Base-by-base conservation (phyloP, 1,140 invertebrate genomes). In the Drosophila punjabiensis region DNA sequence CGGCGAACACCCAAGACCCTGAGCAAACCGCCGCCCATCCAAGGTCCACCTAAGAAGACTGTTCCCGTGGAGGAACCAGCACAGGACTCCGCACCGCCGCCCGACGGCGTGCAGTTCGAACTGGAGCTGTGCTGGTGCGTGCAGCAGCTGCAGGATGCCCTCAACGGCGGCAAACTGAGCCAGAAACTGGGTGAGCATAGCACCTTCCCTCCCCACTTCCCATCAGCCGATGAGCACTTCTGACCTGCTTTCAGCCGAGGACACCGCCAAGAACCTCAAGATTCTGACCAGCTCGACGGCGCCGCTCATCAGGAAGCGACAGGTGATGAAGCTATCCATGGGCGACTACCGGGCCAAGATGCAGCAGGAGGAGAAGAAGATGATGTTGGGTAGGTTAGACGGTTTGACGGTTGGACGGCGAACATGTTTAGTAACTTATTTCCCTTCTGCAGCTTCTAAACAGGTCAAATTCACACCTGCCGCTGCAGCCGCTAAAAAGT, bases 61-160 rank as follows among this genome's bases (percentile, higher is more conserved):
- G 32, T 37, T 14, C 13, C 52, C 10, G 18, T 20, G 9, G n/a
- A 6, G 16, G 81, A 71, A 11, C 58, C 69, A 1, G 24, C 20
- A 11, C 33, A 58, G 55, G 20, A 58, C 14, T n/a, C 35, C 1
- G 20, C 20, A 11, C 14, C 35, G 3, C 11, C 58, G n/a, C 63
- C 82, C 30, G 86, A 90, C 58, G 92, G 93, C 43, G 93, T 95
- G 84, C 95, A 95, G 82, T 96, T 96, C 91, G 95, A 96, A 89
- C 73, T 96, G 20, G 96, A 97, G 89, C 90, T 97, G 20, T 96
- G 95, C 82, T 97, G 96, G 96, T 97, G 96, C 80, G 95, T 97
- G 60, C 95, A 96, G 80, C 95, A 96, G 71, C 86, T 97, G 55
- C 95, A 96, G 91, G 92, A 77, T 32, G 94, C 94, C 9, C 92